phyloP scores from a whole-genome alignment of 2,113 vertebrate species.

The Corydoras sp. region DNA sequence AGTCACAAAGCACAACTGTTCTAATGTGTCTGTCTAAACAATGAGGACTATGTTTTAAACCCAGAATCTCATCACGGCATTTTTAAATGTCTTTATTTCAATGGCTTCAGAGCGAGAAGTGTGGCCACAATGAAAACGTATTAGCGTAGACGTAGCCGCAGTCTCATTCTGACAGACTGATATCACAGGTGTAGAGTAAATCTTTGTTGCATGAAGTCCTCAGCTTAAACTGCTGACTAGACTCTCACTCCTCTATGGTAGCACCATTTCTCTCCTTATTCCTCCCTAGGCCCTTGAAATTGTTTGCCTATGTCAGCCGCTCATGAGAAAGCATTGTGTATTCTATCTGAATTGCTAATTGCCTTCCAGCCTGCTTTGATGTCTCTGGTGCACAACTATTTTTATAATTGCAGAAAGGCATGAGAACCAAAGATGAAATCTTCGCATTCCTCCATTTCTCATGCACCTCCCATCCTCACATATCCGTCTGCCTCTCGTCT shows the following conservation, averaged over 20 bases:
- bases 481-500: constrained; percentile 16
- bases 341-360: constrained; percentile 46
- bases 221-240: constrained; percentile 11
- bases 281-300: constrained; percentile 12
- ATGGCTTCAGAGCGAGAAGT: too few relatives aligned
- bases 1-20: too few relatives aligned
- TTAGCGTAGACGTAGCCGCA: too few relatives aligned
- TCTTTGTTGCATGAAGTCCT: background rate
- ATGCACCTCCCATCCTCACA: background rate
- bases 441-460: constrained; percentile 21
- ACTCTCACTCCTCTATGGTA: background rate
- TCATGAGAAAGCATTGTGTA: constrained; percentile 29
- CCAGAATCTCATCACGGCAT: too few relatives aligned
- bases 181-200: constrained; percentile 7
- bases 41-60: too few relatives aligned
- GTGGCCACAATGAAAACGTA: too few relatives aligned
- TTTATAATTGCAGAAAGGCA: constrained; percentile 39
- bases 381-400: constrained; percentile 31
- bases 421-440: background rate
- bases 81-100: too few relatives aligned
- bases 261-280: constrained; percentile 10
- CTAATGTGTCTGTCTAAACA: too few relatives aligned
- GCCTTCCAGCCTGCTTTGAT: constrained; percentile 40
- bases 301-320: constrained; percentile 38
- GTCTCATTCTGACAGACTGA: background rate